Conservation (phyloP, 1,140 invertebrate species). For the Drosophila nigrodunni region DNA sequence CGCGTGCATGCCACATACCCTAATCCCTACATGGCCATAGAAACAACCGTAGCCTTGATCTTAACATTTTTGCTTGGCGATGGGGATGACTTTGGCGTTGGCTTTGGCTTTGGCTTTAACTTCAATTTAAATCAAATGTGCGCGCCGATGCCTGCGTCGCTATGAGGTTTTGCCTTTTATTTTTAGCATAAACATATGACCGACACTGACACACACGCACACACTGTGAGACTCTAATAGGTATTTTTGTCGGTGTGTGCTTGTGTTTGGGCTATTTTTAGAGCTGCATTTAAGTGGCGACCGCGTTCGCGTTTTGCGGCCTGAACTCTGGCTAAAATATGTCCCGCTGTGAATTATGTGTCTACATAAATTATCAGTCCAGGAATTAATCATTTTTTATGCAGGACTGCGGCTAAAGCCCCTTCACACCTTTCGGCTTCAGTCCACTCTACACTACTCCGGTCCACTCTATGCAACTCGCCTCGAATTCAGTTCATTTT, state of each 20-base stretch:
- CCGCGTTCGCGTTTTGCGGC: slow-evolving; percentile 56
- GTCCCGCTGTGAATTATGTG: slow-evolving; percentile 83
- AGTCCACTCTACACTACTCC: not conserved
- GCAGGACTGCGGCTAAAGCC: slow-evolving; percentile 58
- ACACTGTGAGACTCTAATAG: not conserved
- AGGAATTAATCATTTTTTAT: slow-evolving; percentile 83
- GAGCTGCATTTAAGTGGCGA: slow-evolving; percentile 76
- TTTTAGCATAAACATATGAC: slow-evolving; percentile 77
- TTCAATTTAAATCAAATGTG: slow-evolving; percentile 83
- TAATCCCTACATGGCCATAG: slow-evolving; percentile 46
- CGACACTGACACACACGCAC: slow-evolving; percentile 37
- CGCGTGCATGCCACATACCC: slow-evolving; percentile 47
- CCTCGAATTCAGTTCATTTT: not conserved
- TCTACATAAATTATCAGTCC: slow-evolving; percentile 81
- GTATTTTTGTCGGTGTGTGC: slow-evolving; percentile 7
- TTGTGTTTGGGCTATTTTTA: slow-evolving; percentile 70
- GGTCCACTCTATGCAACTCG: not conserved
- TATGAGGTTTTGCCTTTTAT: slow-evolving; percentile 58
- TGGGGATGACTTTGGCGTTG: slow-evolving; percentile 24
- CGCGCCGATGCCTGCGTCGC: slow-evolving; percentile 63
- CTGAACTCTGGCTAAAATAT: slow-evolving; percentile 78
- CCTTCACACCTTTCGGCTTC: not conserved
- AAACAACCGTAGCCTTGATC: slow-evolving; percentile 62
- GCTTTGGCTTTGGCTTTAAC: slow-evolving; percentile 50
- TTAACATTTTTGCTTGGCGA: slow-evolving; percentile 48